Evolutionary conservation across 2,113 vertebrate species (phyloP).

Genomic region (Zapornia atra): DNA sequence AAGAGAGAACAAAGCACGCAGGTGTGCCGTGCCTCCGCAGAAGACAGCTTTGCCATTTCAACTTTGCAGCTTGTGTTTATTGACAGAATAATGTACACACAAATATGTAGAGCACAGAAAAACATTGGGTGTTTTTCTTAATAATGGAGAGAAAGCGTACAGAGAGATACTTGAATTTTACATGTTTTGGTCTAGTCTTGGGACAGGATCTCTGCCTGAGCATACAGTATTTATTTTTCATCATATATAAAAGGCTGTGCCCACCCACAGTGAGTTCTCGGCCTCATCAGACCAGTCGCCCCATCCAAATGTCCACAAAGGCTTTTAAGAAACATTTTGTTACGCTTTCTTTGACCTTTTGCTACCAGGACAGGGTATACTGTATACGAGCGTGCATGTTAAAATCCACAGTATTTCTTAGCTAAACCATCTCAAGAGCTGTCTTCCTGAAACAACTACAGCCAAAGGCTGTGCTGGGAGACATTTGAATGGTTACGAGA

Average conservation of each 20-base stretch:
- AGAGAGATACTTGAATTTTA: neutral
- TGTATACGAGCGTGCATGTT: neutral
- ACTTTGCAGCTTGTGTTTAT: neutral
- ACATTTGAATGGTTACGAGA: neutral
- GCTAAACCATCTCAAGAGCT: neutral
- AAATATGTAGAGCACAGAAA: neutral
- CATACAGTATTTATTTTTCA: neutral
- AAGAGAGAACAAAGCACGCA: neutral
- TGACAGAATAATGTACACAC: neutral
- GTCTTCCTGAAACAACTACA: conserved; percentile 1
- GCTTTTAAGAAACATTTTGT: neutral
- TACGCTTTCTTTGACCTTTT: neutral
- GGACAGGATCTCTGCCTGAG: neutral
- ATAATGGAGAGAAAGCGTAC: neutral
- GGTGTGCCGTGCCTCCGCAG: neutral
- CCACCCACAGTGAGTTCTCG: neutral
- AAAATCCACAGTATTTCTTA: neutral
- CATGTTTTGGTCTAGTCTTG: neutral
- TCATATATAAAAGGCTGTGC: neutral
- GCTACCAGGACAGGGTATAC: neutral
- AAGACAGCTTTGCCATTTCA: neutral
- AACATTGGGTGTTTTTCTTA: neutral
- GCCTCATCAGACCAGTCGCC: neutral
- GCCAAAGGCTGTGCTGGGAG: neutral
- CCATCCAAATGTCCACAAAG: neutral